Percentiles rank a stretch among this genome's conserved stretches.
Conservation (phyloP, 2,113 vertebrate species). For the Thalassarche chlororhynchos region DNA sequence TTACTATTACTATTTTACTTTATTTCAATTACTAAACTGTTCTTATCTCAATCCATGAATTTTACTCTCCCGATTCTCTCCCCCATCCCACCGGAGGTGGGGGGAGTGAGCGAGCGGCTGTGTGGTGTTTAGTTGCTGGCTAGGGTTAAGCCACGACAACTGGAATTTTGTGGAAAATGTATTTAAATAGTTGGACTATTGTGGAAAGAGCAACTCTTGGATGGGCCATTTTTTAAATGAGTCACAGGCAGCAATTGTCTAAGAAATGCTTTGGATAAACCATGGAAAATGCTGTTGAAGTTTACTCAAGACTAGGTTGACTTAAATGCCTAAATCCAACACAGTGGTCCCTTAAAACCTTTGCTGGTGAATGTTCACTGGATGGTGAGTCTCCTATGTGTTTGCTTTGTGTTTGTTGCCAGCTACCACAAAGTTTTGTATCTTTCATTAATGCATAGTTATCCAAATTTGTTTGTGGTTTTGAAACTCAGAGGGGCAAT, state of each 20-base stretch:
- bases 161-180: not conserved
- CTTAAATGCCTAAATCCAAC: not conserved
- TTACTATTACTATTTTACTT: too few relatives aligned
- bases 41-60: too few relatives aligned
- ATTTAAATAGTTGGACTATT: not conserved
- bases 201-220: not conserved
- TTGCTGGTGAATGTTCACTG: not conserved
- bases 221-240: not conserved
- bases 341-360: not conserved
- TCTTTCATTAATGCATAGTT: not conserved
- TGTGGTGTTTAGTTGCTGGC: too few relatives aligned
- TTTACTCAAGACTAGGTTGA: not conserved
- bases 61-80: too few relatives aligned
- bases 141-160: too few relatives aligned
- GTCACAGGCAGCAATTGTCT: not conserved
- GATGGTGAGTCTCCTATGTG: not conserved
- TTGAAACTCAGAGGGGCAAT: not conserved
- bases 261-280: not conserved
- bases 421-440: not conserved
- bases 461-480: not conserved
- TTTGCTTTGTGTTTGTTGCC: not conserved
- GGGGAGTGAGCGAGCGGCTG: too few relatives aligned
- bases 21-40: too few relatives aligned
- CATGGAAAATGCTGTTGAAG: not conserved
- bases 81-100: too few relatives aligned